Evolutionary conservation across 2,888 invertebrate species (phyloP), one percentile per base, ranked within the genome.

Genomic region (Atrina japonica): DNA sequence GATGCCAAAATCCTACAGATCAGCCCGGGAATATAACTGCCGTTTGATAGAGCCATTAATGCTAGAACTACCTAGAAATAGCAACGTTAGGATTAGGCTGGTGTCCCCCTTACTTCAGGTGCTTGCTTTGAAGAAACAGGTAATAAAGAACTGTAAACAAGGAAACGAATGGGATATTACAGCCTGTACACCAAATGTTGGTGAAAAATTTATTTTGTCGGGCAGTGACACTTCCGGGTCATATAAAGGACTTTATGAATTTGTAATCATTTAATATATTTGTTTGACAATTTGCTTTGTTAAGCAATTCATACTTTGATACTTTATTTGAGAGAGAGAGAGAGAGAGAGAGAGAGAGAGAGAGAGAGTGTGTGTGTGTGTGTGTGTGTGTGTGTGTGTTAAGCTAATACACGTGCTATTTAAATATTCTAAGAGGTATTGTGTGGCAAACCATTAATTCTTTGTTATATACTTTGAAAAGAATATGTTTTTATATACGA

Each of bases 41-140:
- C 69, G 41, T 29, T 30, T 69, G n/a, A 21, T 56, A 40, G 64
- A 69, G 18, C 69, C 69, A 2, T 35, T 64, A 21, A 40, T 6
- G 21, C 52, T 50, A 49, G 52, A 64, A 43, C 29, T 69, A 27
- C 69, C 64, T 5, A 23, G 50, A 14, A 69, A 69, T 41, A 69
- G 25, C 1, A 43, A 29, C n/a, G 30, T 69, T 21, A 47, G 21
- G 5, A 50, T 69, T 2, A 63, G 58, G 40, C 35, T 69, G 23
- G 64, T 43, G 41, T 63, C 55, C 50, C 30, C 56, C 41, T 23
- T 43, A 23, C 27, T 64, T 40, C 7, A 45, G 5, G 47, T 45
- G 21, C 45, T 64, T 0, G 35, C 58, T 16, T 56, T 69, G 3
- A 64, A 64, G 43, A 64, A 64, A 43, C 69, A 69, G 14, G 35